Conservation (phyloP, 2,797 vertebrate genomes). For the Catharus ustulatus region DNA sequence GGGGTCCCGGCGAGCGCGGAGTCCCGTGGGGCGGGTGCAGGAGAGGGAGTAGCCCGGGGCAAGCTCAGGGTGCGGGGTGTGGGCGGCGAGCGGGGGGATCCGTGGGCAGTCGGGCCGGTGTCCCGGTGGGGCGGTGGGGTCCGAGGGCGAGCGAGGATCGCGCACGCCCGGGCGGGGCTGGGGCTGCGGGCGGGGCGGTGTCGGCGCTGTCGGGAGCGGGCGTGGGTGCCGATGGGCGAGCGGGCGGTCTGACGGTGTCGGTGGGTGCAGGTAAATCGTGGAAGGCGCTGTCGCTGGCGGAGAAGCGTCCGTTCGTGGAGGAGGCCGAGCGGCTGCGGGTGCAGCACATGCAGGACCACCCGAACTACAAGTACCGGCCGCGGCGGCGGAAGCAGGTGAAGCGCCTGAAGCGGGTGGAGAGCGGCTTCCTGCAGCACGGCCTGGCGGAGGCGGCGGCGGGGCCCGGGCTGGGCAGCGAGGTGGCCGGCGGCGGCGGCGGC, state of each 20-base stretch:
- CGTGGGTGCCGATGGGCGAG: rapidly evolving
- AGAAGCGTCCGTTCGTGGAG: slow-evolving; percentile 95
- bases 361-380: slow-evolving; percentile 96
- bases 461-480: slow-evolving; percentile 74
- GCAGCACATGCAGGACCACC: slow-evolving; percentile 97
- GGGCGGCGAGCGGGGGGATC: too few species aligned
- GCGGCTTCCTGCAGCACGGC: slow-evolving; percentile 85
- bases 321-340: slow-evolving; percentile 93
- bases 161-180: too few species aligned
- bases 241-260: background rate
- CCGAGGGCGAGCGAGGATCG: background rate
- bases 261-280: slow-evolving; percentile 75
- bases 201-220: rapidly evolving
- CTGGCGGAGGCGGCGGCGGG: slow-evolving; percentile 76
- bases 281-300: slow-evolving; percentile 88
- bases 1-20: background rate
- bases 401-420: slow-evolving; percentile 90
- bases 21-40: rapidly evolving
- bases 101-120: too few species aligned
- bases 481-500: slow-evolving; percentile 32
- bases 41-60: background rate
- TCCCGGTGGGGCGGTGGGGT: rapidly evolving
- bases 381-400: slow-evolving; percentile 95
- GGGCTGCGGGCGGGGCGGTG: too few species aligned
- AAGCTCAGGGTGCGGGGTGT: rapidly evolving